A percentile compares a stretch with the other conserved stretches of the same genome.
These are phyloP conservation scores for Heliconius congener DNA, from an alignment of 1,140 invertebrate genomes.

Conservation along the genomic window DNA sequence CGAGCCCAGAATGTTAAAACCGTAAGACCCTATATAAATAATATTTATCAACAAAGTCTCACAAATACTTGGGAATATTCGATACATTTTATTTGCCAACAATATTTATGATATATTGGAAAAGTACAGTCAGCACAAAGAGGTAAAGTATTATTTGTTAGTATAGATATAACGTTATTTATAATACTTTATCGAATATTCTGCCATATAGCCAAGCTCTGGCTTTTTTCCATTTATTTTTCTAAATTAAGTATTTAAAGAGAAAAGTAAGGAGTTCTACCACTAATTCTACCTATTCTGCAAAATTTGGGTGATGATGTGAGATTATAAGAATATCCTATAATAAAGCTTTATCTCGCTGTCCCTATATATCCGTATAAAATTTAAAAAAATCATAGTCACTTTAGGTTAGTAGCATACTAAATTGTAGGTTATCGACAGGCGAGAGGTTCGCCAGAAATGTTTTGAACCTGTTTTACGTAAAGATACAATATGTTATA, in stretches of 20 bases:
- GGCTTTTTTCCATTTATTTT: too few relatives aligned
- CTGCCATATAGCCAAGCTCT: too few relatives aligned
- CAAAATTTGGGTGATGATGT: too few relatives aligned
- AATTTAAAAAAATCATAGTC: background rate
- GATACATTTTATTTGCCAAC: constrained; percentile 6
- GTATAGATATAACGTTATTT: too few relatives aligned
- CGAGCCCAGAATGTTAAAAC: background rate
- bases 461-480: background rate
- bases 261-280: too few relatives aligned
- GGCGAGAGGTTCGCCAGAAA: background rate
- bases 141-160: background rate
- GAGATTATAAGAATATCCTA: too few relatives aligned
- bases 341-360: too few relatives aligned
- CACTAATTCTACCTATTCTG: too few relatives aligned
- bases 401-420: background rate
- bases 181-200: too few relatives aligned
- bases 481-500: background rate
- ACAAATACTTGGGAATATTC: constrained; percentile 10
- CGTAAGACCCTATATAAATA: background rate
- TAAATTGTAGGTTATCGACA: background rate
- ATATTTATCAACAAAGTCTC: constrained; percentile 4
- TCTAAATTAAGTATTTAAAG: too few relatives aligned
- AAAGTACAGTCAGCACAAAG: background rate
- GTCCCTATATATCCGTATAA: background rate
- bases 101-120: background rate